Evolutionary conservation across 2,113 vertebrate genomes (phyloP).

Genomic region (Colaptes auratus): DNA sequence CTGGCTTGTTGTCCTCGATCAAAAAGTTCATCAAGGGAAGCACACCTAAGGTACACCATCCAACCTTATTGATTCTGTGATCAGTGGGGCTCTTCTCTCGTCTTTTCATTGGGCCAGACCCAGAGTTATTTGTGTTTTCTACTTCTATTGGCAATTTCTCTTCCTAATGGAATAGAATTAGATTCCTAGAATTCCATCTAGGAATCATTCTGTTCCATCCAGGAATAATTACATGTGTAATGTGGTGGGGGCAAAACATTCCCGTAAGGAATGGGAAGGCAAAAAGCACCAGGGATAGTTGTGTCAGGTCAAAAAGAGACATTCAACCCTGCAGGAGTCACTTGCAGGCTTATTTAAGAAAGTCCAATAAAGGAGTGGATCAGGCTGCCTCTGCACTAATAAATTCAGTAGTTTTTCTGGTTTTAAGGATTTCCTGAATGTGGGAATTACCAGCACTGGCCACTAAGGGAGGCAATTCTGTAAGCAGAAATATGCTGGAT

Average conservation of each 20-base stretch:
- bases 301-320: background rate
- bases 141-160: too few relatives aligned
- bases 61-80: too few relatives aligned
- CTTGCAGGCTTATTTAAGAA: fast-evolving
- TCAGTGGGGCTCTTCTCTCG: background rate
- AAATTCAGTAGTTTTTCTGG: background rate
- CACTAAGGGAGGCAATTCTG: background rate
- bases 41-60: conserved; percentile 77
- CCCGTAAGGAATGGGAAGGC: background rate
- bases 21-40: conserved; percentile 87
- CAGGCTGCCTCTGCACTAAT: background rate
- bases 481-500: background rate
- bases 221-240: too few relatives aligned
- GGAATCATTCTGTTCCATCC: too few relatives aligned
- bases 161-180: too few relatives aligned
- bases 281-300: background rate
- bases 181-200: too few relatives aligned
- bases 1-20: conserved; percentile 81
- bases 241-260: background rate
- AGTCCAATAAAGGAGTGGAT: background rate
- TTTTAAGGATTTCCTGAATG: background rate
- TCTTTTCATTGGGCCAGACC: fast-evolving
- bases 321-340: background rate
- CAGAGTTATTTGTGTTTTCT: background rate
- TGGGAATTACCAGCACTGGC: background rate